Evolutionary conservation across 2,888 invertebrate species (phyloP), one percentile per base, ranked within the genome.

Genomic region (Trichopoda pennipes): DNA sequence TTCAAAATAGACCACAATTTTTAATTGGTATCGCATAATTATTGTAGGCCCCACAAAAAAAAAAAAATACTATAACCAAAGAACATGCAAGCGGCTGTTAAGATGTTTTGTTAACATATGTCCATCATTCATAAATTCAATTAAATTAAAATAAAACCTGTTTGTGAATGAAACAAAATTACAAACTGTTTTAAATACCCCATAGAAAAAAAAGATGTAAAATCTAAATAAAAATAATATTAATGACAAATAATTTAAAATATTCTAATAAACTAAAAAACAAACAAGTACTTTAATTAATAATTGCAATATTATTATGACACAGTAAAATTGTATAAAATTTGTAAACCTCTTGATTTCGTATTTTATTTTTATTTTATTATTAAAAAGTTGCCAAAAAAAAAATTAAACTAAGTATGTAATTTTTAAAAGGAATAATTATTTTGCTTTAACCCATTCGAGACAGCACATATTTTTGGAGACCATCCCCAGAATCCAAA

Each of bases 101-200:
- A 38, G 12, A 38, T 12, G 38, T 6, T 28, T 28, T n/a, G n/a
- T 28, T 55, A 8, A 32, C 28, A n/a, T 16, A 2, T 58, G 17
- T 23, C 47, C 17, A 28, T 17, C 47, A 63, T 28, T 56, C 44
- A 69, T 56, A 56, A 44, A 69, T 19, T 44, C 8, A 0, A 49
- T 49, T 53, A 16, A 53, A 21, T 21, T 51, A 51, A 6, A 14
- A 28, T 28, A 28, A 28, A 21, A 51, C 51, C 38, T 32, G 35
- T 35, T 35, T 35, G 4, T 35, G 10, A 35, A 35, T 35, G 4
- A 35, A 35, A 35, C 23, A 28, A 35, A 35, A 35, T 6, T 35
- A 6, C 4, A 32, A 35, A 10, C 35, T 35, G 35, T 35, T 7
- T 1, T 3, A 9, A 42, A 42, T 10, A 1, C 6, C 12, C 23